Evolutionary conservation across 2,113 vertebrate genomes (phyloP), one percentile per base, ranked within the genome.

Genomic region (Symphodus melops): DNA sequence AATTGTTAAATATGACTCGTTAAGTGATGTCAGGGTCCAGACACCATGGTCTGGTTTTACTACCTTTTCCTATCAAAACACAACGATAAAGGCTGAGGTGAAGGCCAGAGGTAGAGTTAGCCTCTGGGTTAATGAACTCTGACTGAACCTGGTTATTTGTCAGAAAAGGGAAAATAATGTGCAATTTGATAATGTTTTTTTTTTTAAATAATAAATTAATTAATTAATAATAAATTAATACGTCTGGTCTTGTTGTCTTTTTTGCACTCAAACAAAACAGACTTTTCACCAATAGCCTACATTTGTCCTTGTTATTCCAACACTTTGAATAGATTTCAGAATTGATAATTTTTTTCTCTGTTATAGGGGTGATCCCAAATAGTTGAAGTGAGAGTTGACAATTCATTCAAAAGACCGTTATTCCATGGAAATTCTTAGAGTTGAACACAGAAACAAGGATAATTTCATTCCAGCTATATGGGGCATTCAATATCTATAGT

Each of bases 51-150:
- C 56, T 20, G 37, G 42, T 88, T 93, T 91, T 92, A 93, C 75
- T 82, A 82, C 77, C 72, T 53, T 44, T 88, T 88, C 91, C 87
- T 86, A 88, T 89, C 82, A 82, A 88, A 89, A 87, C 61, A 84
- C 73, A 65, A 59, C 8, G 76, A 87, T 90, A 92, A 91, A 92
- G 72, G 48, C 64, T 72, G 68, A 89, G 91, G 77, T 94, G 91
- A 93, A 94, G 92, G 94, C 80, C 88, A 90, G 13, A 25, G 53
- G 19, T 37, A 48, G 10, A 33, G 53, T 72, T 68, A 64, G 51
- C 60, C 72, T 60, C 61, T 37, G 57, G 87, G 88, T 88, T 76
- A 88, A 76, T 77, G 90, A 90, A 86, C 89, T 88, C 75, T 72
- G 42, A n/a, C 65, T 67, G 10, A 66, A 66, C 28, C 63, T 66